Evolutionary conservation across 2,797 vertebrate genomes (phyloP).

Genomic region (Cuniculus paca): DNA sequence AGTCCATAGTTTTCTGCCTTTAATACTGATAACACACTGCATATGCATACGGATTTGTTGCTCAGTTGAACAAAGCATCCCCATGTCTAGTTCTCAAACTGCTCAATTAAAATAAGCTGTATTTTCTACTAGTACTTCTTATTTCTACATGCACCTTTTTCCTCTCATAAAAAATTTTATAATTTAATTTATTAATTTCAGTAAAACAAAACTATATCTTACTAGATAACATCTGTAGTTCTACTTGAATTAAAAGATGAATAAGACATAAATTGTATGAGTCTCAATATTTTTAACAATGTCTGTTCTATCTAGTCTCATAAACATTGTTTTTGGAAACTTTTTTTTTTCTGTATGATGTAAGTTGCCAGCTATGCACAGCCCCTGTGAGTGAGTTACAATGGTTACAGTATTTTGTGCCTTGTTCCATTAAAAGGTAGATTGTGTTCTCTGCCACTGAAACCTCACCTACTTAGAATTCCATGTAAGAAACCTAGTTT

Average conservation of each 20-base stretch:
- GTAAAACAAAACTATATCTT: not conserved
- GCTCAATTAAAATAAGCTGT: constrained; percentile 50
- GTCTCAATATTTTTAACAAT: not conserved
- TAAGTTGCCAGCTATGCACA: not conserved
- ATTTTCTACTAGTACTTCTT: constrained; percentile 17
- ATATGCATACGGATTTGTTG: not conserved
- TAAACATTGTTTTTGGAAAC: constrained; percentile 3
- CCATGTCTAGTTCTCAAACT: not conserved
- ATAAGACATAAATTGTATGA: not conserved
- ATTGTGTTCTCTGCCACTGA: not conserved
- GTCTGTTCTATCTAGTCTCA: not conserved
- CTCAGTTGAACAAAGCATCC: constrained; percentile 19
- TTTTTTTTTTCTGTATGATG: not conserved
- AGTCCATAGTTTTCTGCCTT: constrained; percentile 41
- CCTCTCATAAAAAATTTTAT: not conserved
- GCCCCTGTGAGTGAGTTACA: not conserved
- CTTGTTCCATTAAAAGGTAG: not conserved
- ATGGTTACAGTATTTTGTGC: not conserved
- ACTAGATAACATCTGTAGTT: not conserved
- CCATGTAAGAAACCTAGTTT: not conserved
- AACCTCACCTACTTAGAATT: not conserved
- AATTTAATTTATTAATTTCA: not conserved
- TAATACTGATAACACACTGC: not conserved
- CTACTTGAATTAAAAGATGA: not conserved
- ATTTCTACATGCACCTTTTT: not conserved